phyloP scores from a whole-genome alignment of 1,140 invertebrate genomes.

The Platyscapa corneri region DNA sequence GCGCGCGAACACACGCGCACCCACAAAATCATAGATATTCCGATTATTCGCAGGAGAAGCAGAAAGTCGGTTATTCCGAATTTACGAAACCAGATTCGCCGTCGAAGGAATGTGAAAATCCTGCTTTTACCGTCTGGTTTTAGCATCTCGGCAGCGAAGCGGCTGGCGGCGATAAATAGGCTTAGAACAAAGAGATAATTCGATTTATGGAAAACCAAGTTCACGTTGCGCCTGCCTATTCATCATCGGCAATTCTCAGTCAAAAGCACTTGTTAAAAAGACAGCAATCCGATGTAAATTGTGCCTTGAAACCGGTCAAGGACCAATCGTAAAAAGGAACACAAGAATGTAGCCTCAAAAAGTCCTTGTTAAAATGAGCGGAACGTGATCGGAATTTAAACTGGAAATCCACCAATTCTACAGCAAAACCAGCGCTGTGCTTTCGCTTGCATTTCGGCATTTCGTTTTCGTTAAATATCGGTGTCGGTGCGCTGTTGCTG shows the following conservation, averaged over 20 bases:
- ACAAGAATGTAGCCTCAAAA: not conserved
- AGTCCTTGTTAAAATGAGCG: slow-evolving; percentile 7
- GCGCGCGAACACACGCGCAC: too few species aligned
- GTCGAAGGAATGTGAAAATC: not conserved
- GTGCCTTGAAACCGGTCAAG: slow-evolving; percentile 20
- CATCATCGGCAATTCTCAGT: not conserved
- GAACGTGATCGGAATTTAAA: not conserved
- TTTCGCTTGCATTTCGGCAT: not conserved
- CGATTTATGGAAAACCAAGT: not conserved
- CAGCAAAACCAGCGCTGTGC: not conserved
- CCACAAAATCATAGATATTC: too few species aligned
- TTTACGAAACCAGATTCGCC: too few species aligned
- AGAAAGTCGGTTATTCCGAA: too few species aligned
- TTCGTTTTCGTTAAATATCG: not conserved
- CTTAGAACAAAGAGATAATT: not conserved
- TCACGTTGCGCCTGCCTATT: slow-evolving; percentile 8
- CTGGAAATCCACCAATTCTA: not conserved
- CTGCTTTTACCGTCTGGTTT: not conserved
- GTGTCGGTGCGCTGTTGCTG: not conserved
- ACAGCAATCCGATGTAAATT: not conserved
- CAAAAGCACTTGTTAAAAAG: not conserved
- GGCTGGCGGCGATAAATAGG: not conserved
- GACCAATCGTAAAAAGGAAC: not conserved
- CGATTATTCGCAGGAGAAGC: too few species aligned
- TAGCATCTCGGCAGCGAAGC: not conserved